Percentiles rank a stretch among this genome's conserved stretches.
Conservation (phyloP, 2,113 vertebrate genomes). For the Tragelaphus strepsiceros region DNA sequence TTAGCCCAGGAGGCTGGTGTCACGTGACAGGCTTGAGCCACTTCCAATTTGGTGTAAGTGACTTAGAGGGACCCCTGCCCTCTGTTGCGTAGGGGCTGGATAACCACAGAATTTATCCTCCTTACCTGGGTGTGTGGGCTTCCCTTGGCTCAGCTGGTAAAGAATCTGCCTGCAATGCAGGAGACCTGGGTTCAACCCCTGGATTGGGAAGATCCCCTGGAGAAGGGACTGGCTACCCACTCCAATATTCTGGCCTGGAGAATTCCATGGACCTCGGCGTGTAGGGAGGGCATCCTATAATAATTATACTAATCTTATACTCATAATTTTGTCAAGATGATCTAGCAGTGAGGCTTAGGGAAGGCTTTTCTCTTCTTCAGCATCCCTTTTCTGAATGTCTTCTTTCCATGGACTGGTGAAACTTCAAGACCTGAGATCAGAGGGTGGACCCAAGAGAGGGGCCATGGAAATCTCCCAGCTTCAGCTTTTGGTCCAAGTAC, state of each 20-base stretch:
- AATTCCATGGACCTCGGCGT: neutral
- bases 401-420: neutral
- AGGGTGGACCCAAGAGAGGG: neutral
- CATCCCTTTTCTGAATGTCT: neutral
- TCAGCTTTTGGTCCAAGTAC: neutral
- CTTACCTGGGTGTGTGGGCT: neutral
- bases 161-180: neutral
- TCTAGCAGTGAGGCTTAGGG: neutral
- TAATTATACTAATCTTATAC: neutral
- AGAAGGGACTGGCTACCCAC: neutral
- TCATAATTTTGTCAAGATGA: neutral
- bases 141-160: neutral
- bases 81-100: neutral
- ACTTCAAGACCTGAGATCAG: neutral
- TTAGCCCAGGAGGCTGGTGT: neutral
- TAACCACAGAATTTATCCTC: neutral
- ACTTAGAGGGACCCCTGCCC: neutral
- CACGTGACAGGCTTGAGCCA: no score
- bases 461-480: accelerated
- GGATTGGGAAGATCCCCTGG: neutral
- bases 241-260: neutral
- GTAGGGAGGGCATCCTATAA: neutral
- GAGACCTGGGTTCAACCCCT: neutral
- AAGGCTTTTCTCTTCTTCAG: neutral
- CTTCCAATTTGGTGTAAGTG: neutral